Conservation (phyloP, 1,140 invertebrate genomes). For the Nixonia krombeini region DNA sequence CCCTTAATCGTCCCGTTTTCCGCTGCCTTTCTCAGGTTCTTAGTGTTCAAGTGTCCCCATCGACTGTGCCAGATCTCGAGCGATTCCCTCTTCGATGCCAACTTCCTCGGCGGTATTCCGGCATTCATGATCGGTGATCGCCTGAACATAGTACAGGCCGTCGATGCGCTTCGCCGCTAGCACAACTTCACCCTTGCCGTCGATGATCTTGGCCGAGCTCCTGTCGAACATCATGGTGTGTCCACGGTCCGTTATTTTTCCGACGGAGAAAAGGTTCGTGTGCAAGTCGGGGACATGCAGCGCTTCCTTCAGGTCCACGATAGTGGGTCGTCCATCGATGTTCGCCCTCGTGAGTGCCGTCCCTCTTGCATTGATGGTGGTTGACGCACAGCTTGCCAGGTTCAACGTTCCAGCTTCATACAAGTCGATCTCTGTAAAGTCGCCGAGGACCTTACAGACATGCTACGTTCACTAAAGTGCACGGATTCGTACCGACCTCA, state of each 20-base stretch:
- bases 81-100: not conserved
- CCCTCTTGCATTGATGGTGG: slow-evolving; percentile 7
- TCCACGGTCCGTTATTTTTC: no score
- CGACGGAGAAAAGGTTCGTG: slow-evolving; percentile 16
- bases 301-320: slow-evolving; percentile 3
- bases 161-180: not conserved
- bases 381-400: slow-evolving; percentile 12
- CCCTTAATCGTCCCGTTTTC: slow-evolving; percentile 6
- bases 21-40: slow-evolving; percentile 11
- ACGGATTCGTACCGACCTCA: no score
- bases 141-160: no score
- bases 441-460: no score
- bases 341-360: slow-evolving; percentile 5
- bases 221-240: no score
- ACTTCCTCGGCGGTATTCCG: no score
- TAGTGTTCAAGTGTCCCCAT: slow-evolving; percentile 34
- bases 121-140: no score
- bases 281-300: slow-evolving; percentile 11
- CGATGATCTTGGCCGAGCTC: no score
- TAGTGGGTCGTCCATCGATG: not conserved
- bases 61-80: no score
- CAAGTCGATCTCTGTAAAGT: not conserved
- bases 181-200: slow-evolving; percentile 1
- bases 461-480: no score
- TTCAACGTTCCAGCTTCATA: slow-evolving; percentile 9